phyloP scores from a whole-genome alignment of 2,888 invertebrate species.

The Mimachlamys varia region DNA sequence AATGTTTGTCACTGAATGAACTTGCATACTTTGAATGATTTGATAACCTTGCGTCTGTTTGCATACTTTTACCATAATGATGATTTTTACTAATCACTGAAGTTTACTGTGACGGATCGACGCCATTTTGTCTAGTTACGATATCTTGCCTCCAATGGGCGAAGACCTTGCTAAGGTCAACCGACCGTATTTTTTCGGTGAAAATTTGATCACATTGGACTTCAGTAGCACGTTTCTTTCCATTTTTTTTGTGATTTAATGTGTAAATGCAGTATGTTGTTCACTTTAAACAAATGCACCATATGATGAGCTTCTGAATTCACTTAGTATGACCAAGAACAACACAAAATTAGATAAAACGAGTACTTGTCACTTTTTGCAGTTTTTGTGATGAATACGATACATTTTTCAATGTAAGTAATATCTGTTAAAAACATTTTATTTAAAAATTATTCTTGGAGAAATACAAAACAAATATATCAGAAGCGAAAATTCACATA shows the following conservation, averaged over 20 bases:
- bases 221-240: neutral
- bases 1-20: slow-evolving; percentile 20
- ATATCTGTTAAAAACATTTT: no score
- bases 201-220: neutral
- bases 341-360: neutral
- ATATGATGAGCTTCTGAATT: neutral
- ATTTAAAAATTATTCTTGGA: no score
- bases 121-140: neutral
- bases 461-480: neutral
- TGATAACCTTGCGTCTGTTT: neutral
- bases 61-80: slow-evolving; percentile 22
- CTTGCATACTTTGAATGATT: neutral
- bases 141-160: neutral
- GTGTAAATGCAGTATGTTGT: neutral
- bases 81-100: neutral
- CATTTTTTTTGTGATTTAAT: slow-evolving; percentile 13
- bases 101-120: neutral
- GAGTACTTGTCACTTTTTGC: neutral
- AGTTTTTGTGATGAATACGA: no score
- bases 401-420: no score
- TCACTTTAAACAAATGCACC: neutral
- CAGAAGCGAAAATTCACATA: neutral
- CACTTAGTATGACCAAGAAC: neutral
- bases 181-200: neutral
- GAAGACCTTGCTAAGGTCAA: neutral